Evolutionary conservation across 2,797 vertebrate species (phyloP).

Genomic region (Corythornis leucogaster): DNA sequence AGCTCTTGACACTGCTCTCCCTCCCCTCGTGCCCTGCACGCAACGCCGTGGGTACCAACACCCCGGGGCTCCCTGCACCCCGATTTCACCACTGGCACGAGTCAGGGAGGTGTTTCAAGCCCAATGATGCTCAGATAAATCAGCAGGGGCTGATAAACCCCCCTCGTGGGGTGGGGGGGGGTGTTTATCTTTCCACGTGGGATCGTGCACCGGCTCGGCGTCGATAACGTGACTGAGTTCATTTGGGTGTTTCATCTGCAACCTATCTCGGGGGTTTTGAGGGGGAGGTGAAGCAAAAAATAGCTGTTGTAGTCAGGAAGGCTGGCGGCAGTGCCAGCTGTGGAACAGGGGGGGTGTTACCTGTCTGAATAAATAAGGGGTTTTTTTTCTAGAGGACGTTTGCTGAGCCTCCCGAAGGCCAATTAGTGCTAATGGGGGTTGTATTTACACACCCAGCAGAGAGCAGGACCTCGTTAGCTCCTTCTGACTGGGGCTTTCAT

Average conservation of each 20-base stretch:
- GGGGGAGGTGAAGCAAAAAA: slow-evolving; percentile 1
- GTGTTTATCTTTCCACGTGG: neutral
- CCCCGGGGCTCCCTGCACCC: rapidly evolving
- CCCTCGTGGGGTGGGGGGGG: neutral
- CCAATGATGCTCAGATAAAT: no score
- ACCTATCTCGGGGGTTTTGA: neutral
- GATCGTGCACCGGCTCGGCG: neutral
- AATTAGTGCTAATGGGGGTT: neutral
- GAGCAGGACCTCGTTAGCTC: neutral
- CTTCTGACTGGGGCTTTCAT: neutral
- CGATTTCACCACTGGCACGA: neutral
- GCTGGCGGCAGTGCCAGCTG: neutral
- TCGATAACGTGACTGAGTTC: slow-evolving; percentile 27
- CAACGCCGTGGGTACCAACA: neutral
- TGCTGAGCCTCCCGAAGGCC: neutral
- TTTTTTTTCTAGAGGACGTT: neutral
- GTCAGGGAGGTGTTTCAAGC: neutral
- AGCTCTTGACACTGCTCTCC: neutral
- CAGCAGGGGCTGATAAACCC: no score
- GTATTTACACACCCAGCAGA: neutral
- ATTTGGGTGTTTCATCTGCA: neutral
- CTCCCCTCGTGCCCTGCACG: neutral
- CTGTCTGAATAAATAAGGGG: slow-evolving; percentile 8
- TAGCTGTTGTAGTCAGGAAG: neutral
- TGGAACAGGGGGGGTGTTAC: neutral